These are phyloP conservation scores for Leucoma salicis DNA, from an alignment of 2,888 invertebrate genomes.

Conservation along the genomic window DNA sequence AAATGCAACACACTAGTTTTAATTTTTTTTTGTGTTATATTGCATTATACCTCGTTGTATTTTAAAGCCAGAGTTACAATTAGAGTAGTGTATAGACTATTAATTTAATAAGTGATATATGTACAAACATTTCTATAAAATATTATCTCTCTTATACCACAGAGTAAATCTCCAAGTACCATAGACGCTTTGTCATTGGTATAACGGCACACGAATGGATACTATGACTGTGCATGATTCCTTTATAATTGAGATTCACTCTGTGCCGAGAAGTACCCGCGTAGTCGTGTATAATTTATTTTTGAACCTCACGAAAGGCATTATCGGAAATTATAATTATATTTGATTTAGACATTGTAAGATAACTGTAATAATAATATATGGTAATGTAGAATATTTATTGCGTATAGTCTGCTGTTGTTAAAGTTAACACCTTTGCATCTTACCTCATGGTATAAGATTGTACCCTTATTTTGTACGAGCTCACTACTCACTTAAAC, in stretches of 20 bases:
- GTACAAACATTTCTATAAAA: background rate
- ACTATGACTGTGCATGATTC: conserved; percentile 73
- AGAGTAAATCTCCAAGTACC: conserved; percentile 3
- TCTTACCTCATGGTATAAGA: too few species aligned
- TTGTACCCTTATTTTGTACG: too few species aligned
- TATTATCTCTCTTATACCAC: conserved; percentile 12
- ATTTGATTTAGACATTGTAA: conserved; percentile 3
- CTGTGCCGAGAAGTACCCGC: conserved; percentile 9
- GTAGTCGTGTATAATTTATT: conserved; percentile 28
- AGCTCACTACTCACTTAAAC: too few species aligned
- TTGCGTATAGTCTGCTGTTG: background rate
- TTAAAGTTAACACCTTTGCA: background rate
- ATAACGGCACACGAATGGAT: conserved; percentile 68
- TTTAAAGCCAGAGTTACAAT: too few species aligned
- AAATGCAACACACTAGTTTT: too few species aligned
- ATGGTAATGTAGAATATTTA: conserved; percentile 5
- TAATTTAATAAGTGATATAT: too few species aligned
- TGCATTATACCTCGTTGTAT: too few species aligned
- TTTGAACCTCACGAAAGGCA: conserved; percentile 24
- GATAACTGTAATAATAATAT: conserved; percentile 9
- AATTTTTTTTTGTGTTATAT: too few species aligned
- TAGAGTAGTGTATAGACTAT: too few species aligned
- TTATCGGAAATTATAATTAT: conserved; percentile 14
- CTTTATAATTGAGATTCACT: conserved; percentile 64
- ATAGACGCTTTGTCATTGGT: conserved; percentile 55